A percentile compares a stretch with the other conserved stretches of the same genome.
Evolutionary conservation across 2,888 invertebrate genomes (phyloP).

Genomic region (Sthenelais limicola): DNA sequence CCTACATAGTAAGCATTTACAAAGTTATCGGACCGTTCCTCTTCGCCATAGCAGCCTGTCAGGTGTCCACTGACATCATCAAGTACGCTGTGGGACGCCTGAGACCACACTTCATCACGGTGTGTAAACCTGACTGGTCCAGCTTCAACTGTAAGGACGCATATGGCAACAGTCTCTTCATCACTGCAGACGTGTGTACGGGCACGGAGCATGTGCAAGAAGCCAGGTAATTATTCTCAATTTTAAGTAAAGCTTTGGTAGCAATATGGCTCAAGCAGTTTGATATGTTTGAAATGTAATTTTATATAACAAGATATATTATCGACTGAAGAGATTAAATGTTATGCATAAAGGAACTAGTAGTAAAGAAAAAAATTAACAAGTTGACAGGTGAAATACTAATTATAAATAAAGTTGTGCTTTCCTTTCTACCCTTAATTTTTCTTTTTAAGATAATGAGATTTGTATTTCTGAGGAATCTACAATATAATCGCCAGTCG

Average conservation of each 20-base stretch:
- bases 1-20: slow-evolving; percentile 43
- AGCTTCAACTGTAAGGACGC: slow-evolving; percentile 53
- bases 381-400: too few species aligned
- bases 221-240: slow-evolving; percentile 53
- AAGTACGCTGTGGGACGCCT: slow-evolving; percentile 94
- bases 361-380: too few species aligned
- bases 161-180: slow-evolving; percentile 54
- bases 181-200: slow-evolving; percentile 57
- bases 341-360: too few species aligned
- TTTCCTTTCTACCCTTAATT: too few species aligned
- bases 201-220: slow-evolving; percentile 54
- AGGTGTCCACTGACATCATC: slow-evolving; percentile 91
- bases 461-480: too few species aligned
- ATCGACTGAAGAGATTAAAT: too few species aligned
- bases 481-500: too few species aligned
- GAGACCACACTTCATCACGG: slow-evolving; percentile 92
- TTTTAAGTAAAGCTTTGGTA: neutral
- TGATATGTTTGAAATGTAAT: too few species aligned
- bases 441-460: too few species aligned
- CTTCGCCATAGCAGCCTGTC: slow-evolving; percentile 89
- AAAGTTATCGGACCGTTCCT: slow-evolving; percentile 80
- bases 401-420: too few species aligned
- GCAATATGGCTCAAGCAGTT: too few species aligned
- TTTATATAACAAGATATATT: too few species aligned
- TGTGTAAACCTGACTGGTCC: slow-evolving; percentile 82